A percentile compares a stretch with the other conserved stretches of the same genome.
Evolutionary conservation across 2,888 invertebrate genomes (phyloP).

Genomic region (Timema podura): DNA sequence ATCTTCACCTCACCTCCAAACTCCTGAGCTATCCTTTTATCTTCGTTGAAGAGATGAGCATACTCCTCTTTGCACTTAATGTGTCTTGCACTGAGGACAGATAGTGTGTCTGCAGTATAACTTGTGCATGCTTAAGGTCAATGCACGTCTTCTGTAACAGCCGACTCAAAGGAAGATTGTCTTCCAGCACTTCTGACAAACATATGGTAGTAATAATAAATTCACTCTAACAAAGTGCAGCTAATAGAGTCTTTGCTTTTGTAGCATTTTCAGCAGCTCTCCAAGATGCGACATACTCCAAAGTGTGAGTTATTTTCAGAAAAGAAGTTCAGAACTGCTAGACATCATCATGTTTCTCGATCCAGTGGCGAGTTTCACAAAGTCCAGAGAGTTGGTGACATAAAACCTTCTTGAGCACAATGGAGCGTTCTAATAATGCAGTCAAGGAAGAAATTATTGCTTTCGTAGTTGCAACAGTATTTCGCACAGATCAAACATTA

Average conservation of each 20-base stretch:
- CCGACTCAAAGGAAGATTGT: not conserved
- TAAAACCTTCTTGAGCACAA: slow-evolving; percentile 10
- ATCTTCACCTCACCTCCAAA: slow-evolving; percentile 12
- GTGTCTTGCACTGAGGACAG: not conserved
- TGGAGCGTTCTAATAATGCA: not conserved
- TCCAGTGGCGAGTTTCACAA: slow-evolving; percentile 33
- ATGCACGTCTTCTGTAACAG: not conserved
- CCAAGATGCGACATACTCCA: not conserved
- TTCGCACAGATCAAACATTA: slow-evolving; percentile 22
- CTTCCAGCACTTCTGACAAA: not conserved
- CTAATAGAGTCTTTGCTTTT: not conserved
- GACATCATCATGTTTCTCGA: slow-evolving; percentile 24
- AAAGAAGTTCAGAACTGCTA: slow-evolving; percentile 1
- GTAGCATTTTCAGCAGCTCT: not conserved
- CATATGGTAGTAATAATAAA: not conserved
- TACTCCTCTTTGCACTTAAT: not conserved
- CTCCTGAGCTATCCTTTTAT: not conserved
- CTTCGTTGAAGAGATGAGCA: slow-evolving; percentile 11
- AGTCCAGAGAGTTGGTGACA: slow-evolving; percentile 25
- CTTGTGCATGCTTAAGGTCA: not conserved
- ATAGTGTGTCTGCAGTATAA: too few species aligned
- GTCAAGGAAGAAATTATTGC: slow-evolving; percentile 28
- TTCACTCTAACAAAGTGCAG: not conserved
- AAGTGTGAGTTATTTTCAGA: not conserved
- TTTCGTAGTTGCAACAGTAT: slow-evolving; percentile 28